phyloP scores from a whole-genome alignment of 2,113 vertebrate genomes.

The Acanthisitta chloris region DNA sequence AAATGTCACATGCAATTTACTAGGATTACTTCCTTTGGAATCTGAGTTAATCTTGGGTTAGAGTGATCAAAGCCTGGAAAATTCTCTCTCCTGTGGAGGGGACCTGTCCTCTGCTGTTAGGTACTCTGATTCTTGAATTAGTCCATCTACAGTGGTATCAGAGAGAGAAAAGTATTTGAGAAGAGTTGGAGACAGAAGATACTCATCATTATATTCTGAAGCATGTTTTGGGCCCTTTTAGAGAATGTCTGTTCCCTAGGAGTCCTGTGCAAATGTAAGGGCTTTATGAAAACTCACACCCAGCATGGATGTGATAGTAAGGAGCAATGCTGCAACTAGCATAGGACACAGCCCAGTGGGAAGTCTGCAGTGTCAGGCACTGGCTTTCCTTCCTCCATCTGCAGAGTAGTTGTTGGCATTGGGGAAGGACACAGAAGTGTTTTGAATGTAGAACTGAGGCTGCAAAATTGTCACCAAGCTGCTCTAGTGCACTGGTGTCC shows the following conservation, averaged over 20 bases:
- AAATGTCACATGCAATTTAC: not conserved
- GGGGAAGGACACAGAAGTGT: not conserved
- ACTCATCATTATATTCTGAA: not conserved
- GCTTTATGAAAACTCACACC: not conserved
- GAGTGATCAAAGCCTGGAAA: not conserved
- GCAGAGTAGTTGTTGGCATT: not conserved
- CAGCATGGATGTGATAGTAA: not conserved
- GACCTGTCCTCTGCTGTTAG: not conserved
- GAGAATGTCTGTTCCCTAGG: not conserved
- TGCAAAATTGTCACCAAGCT: not conserved
- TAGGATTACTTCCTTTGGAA: not conserved
- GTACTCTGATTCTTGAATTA: not conserved
- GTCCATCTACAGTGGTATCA: not conserved
- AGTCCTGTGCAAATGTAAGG: not conserved
- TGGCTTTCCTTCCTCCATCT: not conserved
- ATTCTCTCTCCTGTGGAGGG: not conserved
- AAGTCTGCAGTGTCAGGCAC: not conserved
- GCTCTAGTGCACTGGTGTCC: not conserved
- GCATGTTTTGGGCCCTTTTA: not conserved
- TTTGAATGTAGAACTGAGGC: not conserved
- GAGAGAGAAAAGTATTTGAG: not conserved
- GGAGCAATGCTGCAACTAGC: not conserved
- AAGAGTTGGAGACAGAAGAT: not conserved
- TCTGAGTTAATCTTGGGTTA: not conserved
- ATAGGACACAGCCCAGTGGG: not conserved